phyloP scores from a whole-genome alignment of 23 tunicate genomes.

The Clavelina lepadiformis region DNA sequence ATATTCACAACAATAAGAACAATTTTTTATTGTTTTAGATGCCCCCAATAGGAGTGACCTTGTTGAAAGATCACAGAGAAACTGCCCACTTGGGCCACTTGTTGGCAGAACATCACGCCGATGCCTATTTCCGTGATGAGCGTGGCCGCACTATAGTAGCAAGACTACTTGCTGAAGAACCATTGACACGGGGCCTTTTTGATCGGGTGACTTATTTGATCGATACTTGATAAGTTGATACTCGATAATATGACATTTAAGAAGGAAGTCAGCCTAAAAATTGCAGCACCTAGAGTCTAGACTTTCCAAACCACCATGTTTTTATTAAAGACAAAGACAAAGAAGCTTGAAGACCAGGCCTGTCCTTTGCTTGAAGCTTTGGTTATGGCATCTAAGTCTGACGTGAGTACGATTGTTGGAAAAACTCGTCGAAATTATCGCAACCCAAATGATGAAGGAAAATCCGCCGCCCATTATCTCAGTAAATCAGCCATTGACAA shows the following conservation, averaged over 20 bases:
- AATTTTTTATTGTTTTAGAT: no score
- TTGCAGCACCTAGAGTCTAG: no score
- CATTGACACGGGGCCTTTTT: constrained; percentile 68
- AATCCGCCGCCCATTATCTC: constrained; percentile 86
- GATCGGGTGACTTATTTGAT: constrained; percentile 60
- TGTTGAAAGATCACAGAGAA: constrained; percentile 86
- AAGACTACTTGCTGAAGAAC: constrained; percentile 79
- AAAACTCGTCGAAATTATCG: constrained; percentile 73
- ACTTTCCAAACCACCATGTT: no score
- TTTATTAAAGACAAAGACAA: no score
- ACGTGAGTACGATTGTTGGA: constrained; percentile 80
- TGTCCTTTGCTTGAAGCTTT: constrained; percentile 94
- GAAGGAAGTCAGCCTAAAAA: no score
- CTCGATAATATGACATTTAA: no score
- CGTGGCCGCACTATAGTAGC: constrained; percentile 94
- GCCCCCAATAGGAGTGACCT: constrained; percentile 96
- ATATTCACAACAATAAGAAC: no score
- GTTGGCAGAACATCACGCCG: constrained; percentile 67
- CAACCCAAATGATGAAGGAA: constrained; percentile 75
- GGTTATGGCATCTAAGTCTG: constrained; percentile 75
- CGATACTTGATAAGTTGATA: no score
- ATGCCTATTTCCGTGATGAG: constrained; percentile 84
- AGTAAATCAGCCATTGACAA: constrained; percentile 70
- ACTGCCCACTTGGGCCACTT: constrained; percentile 88
- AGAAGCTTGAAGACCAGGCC: constrained; percentile 72